phyloP scores from a whole-genome alignment of 2,113 vertebrate genomes.

The Gorilla gorilla region DNA sequence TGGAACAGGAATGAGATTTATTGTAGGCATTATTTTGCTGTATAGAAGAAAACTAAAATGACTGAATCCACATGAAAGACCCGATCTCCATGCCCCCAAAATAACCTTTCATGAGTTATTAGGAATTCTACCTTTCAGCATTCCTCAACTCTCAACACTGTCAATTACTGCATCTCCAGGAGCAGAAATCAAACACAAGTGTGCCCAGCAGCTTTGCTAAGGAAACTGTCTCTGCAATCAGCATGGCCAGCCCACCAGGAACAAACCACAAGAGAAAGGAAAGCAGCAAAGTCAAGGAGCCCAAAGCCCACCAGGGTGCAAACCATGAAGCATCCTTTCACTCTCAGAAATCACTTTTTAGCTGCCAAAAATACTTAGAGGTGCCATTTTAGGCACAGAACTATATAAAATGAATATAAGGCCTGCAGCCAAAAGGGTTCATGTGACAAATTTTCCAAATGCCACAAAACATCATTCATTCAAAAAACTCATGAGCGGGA shows the following conservation, averaged over 20 bases:
- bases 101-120: not conserved
- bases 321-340: not conserved
- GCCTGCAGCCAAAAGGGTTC: constrained; percentile 59
- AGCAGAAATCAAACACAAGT: not conserved
- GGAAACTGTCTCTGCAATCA: not conserved
- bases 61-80: not conserved
- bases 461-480: constrained; percentile 73
- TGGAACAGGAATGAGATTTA: not conserved
- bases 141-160: not conserved
- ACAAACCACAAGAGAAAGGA: not conserved
- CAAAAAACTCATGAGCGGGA: constrained; percentile 58
- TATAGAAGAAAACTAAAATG: not conserved
- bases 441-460: constrained; percentile 70
- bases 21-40: not conserved
- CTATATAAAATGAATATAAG: constrained; percentile 51
- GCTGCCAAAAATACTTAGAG: constrained; percentile 14
- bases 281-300: not conserved
- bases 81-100: not conserved
- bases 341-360: not conserved
- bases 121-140: not conserved
- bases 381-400: not conserved
- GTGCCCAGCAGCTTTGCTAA: not conserved
- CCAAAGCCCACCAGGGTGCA: not conserved
- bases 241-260: too few species aligned
- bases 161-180: too few species aligned